Percentiles rank a stretch among this genome's conserved stretches.
phyloP scores from a whole-genome alignment of 2,888 invertebrate species.

The Tipula vernalis region DNA sequence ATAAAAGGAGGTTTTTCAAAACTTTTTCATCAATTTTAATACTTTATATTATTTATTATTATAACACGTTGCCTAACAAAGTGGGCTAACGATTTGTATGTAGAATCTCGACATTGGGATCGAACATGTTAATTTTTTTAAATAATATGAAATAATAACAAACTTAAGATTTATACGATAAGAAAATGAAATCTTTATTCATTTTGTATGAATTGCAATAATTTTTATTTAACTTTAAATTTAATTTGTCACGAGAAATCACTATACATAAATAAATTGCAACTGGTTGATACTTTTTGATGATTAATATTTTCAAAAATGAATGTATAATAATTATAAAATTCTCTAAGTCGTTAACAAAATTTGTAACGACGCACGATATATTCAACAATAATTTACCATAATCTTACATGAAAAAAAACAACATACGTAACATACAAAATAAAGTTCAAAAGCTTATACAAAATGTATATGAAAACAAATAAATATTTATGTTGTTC shows the following conservation, averaged over 20 bases:
- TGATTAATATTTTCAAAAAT: not conserved
- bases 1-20: not conserved
- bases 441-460: not conserved
- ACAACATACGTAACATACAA: not conserved
- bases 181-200: not conserved
- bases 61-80: not conserved
- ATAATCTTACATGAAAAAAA: not conserved
- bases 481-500: not conserved
- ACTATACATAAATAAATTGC: too few species aligned
- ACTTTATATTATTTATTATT: not conserved
- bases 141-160: not conserved
- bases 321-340: not conserved
- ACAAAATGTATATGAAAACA: not conserved
- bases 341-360: not conserved
- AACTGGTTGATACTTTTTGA: too few species aligned
- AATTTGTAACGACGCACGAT: not conserved
- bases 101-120: not conserved
- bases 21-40: not conserved
- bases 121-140: not conserved
- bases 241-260: not conserved
- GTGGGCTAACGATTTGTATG: too few species aligned
- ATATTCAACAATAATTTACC: not conserved
- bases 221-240: not conserved
- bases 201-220: not conserved
- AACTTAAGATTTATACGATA: not conserved